These are phyloP conservation scores for Mus minutoides DNA, from an alignment of 2,797 vertebrate species.

Conservation along the genomic window DNA sequence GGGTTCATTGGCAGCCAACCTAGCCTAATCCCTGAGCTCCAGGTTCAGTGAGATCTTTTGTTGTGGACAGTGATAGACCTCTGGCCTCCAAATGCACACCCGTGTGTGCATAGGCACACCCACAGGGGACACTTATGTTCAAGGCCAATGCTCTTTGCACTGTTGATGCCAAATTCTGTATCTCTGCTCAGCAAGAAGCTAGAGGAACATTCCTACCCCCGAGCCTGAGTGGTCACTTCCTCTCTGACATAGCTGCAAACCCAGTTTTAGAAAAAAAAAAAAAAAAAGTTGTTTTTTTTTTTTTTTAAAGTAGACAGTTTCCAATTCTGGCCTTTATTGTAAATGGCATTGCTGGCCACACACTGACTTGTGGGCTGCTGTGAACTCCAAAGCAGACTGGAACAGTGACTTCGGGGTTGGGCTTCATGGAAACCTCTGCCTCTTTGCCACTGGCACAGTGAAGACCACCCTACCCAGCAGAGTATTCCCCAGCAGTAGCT, in stretches of 20 bases:
- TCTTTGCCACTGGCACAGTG: rapidly evolving
- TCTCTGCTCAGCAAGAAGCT: rapidly evolving
- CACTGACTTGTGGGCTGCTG: no score
- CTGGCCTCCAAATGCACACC: not conserved
- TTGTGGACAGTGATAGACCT: not conserved
- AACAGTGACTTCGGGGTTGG: not conserved
- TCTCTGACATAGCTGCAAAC: not conserved
- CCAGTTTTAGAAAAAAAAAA: not conserved
- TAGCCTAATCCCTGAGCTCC: not conserved
- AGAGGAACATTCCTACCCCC: not conserved
- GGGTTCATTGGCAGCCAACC: not conserved
- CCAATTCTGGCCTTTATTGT: not conserved
- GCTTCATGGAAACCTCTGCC: not conserved
- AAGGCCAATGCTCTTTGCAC: not conserved
- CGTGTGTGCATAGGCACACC: rapidly evolving
- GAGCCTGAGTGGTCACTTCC: not conserved
- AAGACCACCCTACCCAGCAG: not conserved
- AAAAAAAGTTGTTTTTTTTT: no score
- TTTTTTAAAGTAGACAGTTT: not conserved
- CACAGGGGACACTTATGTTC: not conserved
- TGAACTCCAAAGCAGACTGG: not conserved
- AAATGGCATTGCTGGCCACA: not conserved
- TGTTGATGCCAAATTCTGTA: not conserved
- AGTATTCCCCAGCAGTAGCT: rapidly evolving
- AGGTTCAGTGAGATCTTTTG: not conserved